These are phyloP conservation scores for Chiloscyllium punctatum DNA, from an alignment of 2,797 vertebrate genomes.

Conservation along the genomic window DNA sequence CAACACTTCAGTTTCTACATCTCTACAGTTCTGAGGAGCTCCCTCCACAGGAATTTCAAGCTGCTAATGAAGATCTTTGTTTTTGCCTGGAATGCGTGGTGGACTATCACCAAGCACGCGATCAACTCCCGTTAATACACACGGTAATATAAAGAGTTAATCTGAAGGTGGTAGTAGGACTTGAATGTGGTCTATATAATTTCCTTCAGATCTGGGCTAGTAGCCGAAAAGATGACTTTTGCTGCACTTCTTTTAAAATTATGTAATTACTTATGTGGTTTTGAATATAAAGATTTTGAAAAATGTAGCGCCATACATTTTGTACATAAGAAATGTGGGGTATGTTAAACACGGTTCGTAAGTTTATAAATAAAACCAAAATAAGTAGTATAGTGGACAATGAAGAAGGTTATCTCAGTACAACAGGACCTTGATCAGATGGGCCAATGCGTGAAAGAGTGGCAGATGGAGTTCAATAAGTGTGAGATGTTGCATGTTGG, in stretches of 20 bases:
- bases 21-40: constrained; percentile 53
- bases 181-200: neutral
- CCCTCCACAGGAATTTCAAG: constrained; percentile 48
- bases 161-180: neutral
- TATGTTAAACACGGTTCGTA: too few species aligned
- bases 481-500: too few species aligned
- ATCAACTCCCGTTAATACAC: constrained; percentile 56
- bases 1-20: constrained; percentile 51
- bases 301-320: neutral
- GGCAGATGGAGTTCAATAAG: too few species aligned
- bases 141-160: constrained; percentile 54
- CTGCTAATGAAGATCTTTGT: constrained; percentile 62
- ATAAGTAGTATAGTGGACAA: too few species aligned
- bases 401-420: too few species aligned
- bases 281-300: neutral
- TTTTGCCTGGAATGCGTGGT: constrained; percentile 73
- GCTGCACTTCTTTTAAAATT: neutral
- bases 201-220: neutral
- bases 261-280: neutral
- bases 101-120: constrained; percentile 67
- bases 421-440: too few species aligned
- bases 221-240: neutral
- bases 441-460: too few species aligned
- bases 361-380: too few species aligned
- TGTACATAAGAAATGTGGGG: neutral